These are phyloP conservation scores for Drosophila jambulina DNA, from an alignment of 1,140 invertebrate genomes.

Conservation along the genomic window DNA sequence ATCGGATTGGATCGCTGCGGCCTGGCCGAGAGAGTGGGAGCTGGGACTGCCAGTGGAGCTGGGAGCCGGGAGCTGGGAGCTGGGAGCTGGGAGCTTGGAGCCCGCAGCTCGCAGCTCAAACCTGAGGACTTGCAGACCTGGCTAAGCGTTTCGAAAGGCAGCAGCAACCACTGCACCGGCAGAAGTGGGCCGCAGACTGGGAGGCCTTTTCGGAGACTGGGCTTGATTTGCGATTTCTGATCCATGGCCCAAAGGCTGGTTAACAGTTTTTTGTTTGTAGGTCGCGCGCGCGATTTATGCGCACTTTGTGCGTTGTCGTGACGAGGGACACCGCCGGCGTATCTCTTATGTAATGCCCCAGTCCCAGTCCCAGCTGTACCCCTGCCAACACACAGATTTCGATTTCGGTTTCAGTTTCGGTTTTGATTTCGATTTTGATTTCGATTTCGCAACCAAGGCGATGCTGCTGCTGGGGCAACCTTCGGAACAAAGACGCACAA, in stretches of 20 bases:
- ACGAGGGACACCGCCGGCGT: slow-evolving; percentile 27
- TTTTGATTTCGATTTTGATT: slow-evolving; percentile 9
- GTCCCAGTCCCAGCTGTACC: not conserved
- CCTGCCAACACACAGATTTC: slow-evolving; percentile 16
- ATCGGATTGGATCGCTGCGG: slow-evolving; percentile 30
- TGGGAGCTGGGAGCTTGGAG: slow-evolving; percentile 2
- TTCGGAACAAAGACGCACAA: slow-evolving; percentile 16
- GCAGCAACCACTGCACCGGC: not conserved
- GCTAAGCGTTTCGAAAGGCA: slow-evolving; percentile 41
- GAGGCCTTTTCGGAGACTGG: slow-evolving; percentile 24
- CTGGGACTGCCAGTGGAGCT: not conserved
- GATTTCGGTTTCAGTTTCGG: not conserved
- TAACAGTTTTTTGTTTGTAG: slow-evolving; percentile 37
- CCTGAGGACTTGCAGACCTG: slow-evolving; percentile 22
- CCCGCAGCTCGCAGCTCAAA: not conserved
- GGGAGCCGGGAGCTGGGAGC: not conserved
- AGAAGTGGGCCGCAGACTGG: slow-evolving; percentile 21
- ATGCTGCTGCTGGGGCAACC: slow-evolving; percentile 15
- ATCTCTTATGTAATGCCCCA: slow-evolving; percentile 31
- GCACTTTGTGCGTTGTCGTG: slow-evolving; percentile 55
- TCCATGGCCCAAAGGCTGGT: slow-evolving; percentile 37
- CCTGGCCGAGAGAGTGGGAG: slow-evolving; percentile 16
- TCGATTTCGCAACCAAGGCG: slow-evolving; percentile 41
- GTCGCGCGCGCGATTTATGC: slow-evolving; percentile 43
- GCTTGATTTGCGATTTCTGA: slow-evolving; percentile 46